phyloP scores from a whole-genome alignment of 2,113 vertebrate genomes.

The Cephalophus harveyi region DNA sequence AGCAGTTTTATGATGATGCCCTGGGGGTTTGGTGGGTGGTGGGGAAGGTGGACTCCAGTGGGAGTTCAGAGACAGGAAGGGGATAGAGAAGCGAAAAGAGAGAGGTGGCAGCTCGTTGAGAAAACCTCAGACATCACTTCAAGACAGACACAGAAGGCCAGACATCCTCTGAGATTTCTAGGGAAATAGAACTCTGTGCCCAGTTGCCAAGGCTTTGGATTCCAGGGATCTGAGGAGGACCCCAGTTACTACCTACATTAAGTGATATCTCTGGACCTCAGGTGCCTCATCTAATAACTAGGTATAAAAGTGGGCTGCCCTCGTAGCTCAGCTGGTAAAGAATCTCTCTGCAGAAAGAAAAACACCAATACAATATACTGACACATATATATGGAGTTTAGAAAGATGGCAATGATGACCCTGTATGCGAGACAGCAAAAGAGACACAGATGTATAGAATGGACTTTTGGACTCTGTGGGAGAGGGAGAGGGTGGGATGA shows the following conservation, averaged over 20 bases:
- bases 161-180: neutral
- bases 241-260: neutral
- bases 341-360: too few species aligned
- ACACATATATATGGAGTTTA: too few species aligned
- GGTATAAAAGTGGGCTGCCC: neutral
- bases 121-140: neutral
- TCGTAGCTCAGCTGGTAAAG: neutral
- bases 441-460: too few species aligned
- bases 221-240: neutral
- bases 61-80: neutral
- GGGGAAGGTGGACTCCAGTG: accelerated
- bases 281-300: neutral
- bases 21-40: neutral
- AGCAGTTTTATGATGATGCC: neutral
- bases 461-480: too few species aligned
- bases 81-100: neutral
- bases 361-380: too few species aligned
- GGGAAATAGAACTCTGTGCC: neutral
- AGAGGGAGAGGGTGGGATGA: too few species aligned
- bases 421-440: too few species aligned
- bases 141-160: neutral
- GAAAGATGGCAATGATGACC: too few species aligned
- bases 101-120: neutral
- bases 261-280: neutral
- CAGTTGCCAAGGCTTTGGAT: neutral